Evolutionary conservation across 2,888 invertebrate species (phyloP), one percentile per base, ranked within the genome.

Genomic region (Myopa testacea): DNA sequence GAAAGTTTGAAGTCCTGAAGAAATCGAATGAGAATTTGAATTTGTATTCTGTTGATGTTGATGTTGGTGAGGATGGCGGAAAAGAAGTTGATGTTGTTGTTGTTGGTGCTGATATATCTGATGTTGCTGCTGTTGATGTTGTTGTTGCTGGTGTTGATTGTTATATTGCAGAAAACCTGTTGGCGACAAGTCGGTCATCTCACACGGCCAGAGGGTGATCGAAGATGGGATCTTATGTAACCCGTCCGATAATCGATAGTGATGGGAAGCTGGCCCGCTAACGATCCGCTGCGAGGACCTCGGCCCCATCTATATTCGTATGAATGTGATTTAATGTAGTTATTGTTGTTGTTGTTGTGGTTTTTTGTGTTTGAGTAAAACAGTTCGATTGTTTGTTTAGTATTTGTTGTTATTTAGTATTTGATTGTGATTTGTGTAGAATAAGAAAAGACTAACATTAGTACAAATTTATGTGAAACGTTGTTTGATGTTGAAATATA

Each of bases 161-260:
- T 83, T 85, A 81, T 81, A 83, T 83, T 85, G 86, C 84, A 88
- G 82, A 84, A 86, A 87, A 82, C 87, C 87, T 79, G 88, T 87
- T 83, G 89, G 88, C 84, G 88, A 88, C 84, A 88, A 84, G 85
- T 89, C 91, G 93, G 94, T 96, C 95, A 97, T 93, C 97, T 93
- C 90, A 97, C 97, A 90, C 96, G 93, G 88, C 97, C 97, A 82
- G 96, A 96, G 72, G 96, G 96, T 85, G 97, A 97, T 84, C 97
- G 93, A 85, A 97, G 92, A 90, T 97, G 95, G 82, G 96, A 97
- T 85, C 96, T 93, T 89, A 97, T 96, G 91, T 96, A 96, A 80
- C 89, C 89, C 87, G 89, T 90, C 87, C 89, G 89, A 89, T 89
- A 89, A 80, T 90, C 89, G 84, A 89, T 89, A 87, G 87, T 87